Evolutionary conservation across 1,140 invertebrate genomes (phyloP), one percentile per base, ranked within the genome.

Genomic region (Portunus trituberculatus): DNA sequence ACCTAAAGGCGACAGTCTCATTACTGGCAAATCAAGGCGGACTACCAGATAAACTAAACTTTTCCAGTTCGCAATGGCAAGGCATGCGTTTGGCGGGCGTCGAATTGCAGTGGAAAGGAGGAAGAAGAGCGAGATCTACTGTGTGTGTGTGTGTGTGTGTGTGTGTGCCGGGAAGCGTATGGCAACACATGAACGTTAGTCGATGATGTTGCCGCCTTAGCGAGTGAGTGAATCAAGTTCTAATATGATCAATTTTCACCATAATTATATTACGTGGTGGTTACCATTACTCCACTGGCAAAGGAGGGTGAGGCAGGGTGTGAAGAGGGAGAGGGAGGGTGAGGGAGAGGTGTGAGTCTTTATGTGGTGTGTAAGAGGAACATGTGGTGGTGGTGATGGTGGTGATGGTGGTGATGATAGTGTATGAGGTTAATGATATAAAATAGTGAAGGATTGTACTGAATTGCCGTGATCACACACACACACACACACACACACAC

Each of bases 171-270:
- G 52, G 52, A 59, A 20, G 29, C 87, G 45, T 91, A 90, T 90
- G 93, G 93, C 87, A 94, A 94, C 93, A 90, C 87, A 14, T 28
- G 10, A 59, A 59, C 16, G 10, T 59, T 59, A 59, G 52, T 10
- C 16, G 48, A 48, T 25, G 48, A 48, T 89, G 93, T 94, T 94
- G 93, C 93, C 88, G 91, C 93, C 93, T 94, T 32, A 25, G 86
- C 8, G 89, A 29, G 86, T 29, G 48, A 92, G 83, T 92, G 90
- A 95, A 95, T 87, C 90, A 67, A 92, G 45, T 76, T 87, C 83
- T 95, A 95, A 95, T 92, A 90, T 92, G 48, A 95, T 95, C 94
- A 95, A 92, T 95, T 92, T 83, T 91, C 90, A n/a, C 94, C 94
- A 87, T 90, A 95, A 95, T 95, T 95, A 92, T 95, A 92, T 95